These are phyloP conservation scores for Metellina segmentata DNA, from an alignment of 2,888 invertebrate genomes.

Conservation along the genomic window DNA sequence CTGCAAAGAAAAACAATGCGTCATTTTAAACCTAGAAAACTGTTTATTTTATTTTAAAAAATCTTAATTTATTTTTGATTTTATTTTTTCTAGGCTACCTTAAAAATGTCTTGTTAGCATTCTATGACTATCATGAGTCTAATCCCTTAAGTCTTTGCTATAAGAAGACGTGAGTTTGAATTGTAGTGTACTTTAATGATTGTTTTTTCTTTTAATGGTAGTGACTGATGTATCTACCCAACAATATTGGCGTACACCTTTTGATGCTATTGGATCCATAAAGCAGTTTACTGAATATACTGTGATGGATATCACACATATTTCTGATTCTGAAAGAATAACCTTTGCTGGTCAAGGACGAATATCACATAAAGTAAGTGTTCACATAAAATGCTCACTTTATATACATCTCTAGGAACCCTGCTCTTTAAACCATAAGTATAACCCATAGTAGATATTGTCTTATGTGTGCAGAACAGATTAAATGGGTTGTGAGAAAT, in stretches of 20 bases:
- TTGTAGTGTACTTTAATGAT: background rate
- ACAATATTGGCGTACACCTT: constrained; percentile 92
- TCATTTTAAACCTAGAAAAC: background rate
- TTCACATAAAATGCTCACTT: background rate
- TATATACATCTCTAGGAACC: too few species aligned
- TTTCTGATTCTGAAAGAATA: constrained; percentile 83
- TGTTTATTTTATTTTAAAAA: background rate
- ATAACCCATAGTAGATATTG: too few species aligned
- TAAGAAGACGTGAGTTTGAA: too few species aligned
- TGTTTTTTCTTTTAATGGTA: constrained; percentile 80
- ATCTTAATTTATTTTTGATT: background rate
- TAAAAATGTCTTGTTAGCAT: too few species aligned
- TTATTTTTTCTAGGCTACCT: background rate
- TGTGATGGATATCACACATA: constrained; percentile 95
- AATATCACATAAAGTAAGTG: constrained; percentile 87
- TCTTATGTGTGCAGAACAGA: too few species aligned
- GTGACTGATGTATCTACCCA: constrained; percentile 91
- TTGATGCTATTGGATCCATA: constrained; percentile 92
- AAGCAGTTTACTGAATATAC: constrained; percentile 95
- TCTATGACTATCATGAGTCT: too few species aligned
- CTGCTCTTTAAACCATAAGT: too few species aligned
- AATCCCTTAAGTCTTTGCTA: too few species aligned
- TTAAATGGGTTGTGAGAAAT: too few species aligned
- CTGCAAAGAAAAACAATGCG: background rate
- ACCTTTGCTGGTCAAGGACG: constrained; percentile 93